Evolutionary conservation across 1,140 invertebrate genomes (phyloP), one percentile per base, ranked within the genome.

Genomic region (Calephelis nemesis): DNA sequence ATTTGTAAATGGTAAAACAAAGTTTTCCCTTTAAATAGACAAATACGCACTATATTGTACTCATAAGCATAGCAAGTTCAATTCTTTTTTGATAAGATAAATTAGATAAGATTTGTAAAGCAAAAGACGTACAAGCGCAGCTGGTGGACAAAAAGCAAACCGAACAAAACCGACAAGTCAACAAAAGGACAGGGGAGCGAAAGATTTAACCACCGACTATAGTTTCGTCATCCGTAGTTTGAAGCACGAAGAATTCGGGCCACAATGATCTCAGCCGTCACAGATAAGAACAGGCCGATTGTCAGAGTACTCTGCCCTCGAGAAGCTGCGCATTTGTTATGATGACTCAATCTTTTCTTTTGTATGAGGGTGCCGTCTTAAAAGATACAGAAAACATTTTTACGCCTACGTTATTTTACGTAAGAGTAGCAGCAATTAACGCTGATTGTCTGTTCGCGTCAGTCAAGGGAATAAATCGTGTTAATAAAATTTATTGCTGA

Each of bases 261-360:
- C 82, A 88, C 86, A 90, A 88, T 84, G 81, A 87, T 88, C 77
- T 76, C 58, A 77, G 74, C 83, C 83, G 82, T 87, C 85, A 87
- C 81, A 87, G 86, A 90, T 90, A 90, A 90, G 81, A 83, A 76
- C 76, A 79, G 75, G 68, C 77, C 81, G 84, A 90, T 88, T 90
- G 85, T 90, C 70, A 77, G 76, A 87, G 84, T 87, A 84, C 81
- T 74, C 71, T 81, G 82, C 77, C 80, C 78, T 80, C 75, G 52
- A 81, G 76, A 76, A 76, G 77, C 73, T 78, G 77, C 78, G 80
- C 82, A 89, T 90, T 89, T 90, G 85, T 89, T 89, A 83, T 87
- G 88, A 90, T 90, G 86, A 89, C 83, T 89, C 84, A 85, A 89
- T 90, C 74, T 83, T 90, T 90, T 83, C 85, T 89, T 30, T 90